phyloP scores from a whole-genome alignment of 2,113 vertebrate species.

The Vulpes ferrilata region DNA sequence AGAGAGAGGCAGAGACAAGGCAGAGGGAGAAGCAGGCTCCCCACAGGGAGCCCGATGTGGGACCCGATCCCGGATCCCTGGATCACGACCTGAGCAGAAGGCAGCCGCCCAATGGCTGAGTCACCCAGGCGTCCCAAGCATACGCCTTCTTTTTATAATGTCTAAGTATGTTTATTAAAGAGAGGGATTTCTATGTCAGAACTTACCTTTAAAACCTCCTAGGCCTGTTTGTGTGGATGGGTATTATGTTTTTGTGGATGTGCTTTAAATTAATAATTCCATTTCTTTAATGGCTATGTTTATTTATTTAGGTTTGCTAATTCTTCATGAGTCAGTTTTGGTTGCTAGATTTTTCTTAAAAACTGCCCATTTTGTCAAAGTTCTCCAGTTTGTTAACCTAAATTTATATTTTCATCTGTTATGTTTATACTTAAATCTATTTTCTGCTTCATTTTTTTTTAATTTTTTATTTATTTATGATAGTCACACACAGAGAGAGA shows the following conservation, averaged over 20 bases:
- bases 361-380: background rate
- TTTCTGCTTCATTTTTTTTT: background rate
- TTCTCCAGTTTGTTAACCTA: background rate
- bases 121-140: background rate
- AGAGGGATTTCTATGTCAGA: background rate
- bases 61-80: no score
- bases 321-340: constrained; percentile 32
- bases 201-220: background rate
- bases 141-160: constrained; percentile 15
- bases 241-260: background rate
- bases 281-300: background rate
- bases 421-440: background rate
- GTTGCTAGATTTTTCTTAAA: background rate
- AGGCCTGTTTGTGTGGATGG: background rate
- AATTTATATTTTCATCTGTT: constrained; percentile 4
- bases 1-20: no score
- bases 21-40: no score
- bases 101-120: no score
- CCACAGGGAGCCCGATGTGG: no score
- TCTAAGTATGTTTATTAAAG: background rate
- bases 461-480: no score
- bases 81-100: no score
- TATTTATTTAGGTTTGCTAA: background rate
- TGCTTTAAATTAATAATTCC: constrained; percentile 5
- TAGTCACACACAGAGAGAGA: no score